A percentile compares a stretch with the other conserved stretches of the same genome.
Conservation (phyloP, 2,888 invertebrate genomes). For the Bugulina stolonifera region DNA sequence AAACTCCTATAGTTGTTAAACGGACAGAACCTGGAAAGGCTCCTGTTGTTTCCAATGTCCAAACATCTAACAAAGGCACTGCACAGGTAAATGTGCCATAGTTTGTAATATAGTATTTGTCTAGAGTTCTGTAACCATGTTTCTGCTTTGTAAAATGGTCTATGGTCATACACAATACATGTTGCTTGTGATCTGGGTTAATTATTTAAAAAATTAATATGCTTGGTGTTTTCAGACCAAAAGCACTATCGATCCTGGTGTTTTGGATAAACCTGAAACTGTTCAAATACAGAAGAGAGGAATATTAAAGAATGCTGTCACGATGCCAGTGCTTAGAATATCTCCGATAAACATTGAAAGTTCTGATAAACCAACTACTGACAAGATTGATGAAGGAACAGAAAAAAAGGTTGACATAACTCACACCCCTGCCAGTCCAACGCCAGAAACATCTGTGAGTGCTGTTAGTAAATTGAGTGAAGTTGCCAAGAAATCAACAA, state of each 20-base stretch:
- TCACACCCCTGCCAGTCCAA: neutral
- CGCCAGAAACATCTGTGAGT: too few relatives aligned
- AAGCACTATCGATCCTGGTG: too few relatives aligned
- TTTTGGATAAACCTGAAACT: neutral
- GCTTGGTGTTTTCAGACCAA: too few relatives aligned
- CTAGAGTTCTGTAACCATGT: too few relatives aligned
- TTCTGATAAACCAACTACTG: too few relatives aligned
- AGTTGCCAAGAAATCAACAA: neutral
- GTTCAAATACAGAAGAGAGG: conserved; percentile 24
- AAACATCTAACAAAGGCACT: neutral
- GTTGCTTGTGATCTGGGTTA: too few relatives aligned
- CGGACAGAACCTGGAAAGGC: conserved; percentile 11
- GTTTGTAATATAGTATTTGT: too few relatives aligned
- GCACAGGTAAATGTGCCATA: conserved; percentile 1
- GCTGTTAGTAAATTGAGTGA: neutral
- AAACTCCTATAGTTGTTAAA: conserved; percentile 21
- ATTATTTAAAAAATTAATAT: too few relatives aligned
- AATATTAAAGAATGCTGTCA: conserved; percentile 7
- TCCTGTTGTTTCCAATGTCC: neutral
- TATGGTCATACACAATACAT: too few relatives aligned
- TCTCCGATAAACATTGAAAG: neutral
- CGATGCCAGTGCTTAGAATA: conserved; percentile 7
- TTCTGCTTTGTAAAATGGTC: too few relatives aligned
- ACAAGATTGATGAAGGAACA: neutral
- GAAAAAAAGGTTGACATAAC: neutral